Percentiles rank a stretch among this genome's conserved stretches.
phyloP scores from a whole-genome alignment of 2,888 invertebrate genomes.

The Phlogophora meticulosa region DNA sequence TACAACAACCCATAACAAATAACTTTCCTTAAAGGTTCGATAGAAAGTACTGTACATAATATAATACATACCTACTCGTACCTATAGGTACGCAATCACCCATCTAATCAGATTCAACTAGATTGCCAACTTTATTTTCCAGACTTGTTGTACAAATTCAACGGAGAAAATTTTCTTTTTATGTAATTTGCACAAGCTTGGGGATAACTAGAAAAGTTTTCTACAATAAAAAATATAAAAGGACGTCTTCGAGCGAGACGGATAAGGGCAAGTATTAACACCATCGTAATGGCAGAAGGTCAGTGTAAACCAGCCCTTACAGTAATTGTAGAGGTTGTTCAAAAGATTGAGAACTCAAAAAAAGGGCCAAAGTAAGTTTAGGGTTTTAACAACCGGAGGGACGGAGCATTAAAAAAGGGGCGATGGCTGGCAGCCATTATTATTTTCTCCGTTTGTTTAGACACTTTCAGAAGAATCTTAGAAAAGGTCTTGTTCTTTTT shows the following conservation, averaged over 20 bases:
- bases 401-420: constrained; percentile 11
- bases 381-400: neutral
- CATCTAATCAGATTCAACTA: constrained; percentile 41
- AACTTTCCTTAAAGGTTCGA: neutral
- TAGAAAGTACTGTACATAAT: constrained; percentile 9
- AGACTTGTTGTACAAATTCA: constrained; percentile 58
- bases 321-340: constrained; percentile 52
- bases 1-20: neutral
- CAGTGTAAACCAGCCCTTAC: constrained; percentile 33
- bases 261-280: constrained; percentile 59
- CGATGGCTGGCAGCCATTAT: neutral
- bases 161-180: constrained; percentile 48
- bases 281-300: constrained; percentile 35
- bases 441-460: neutral
- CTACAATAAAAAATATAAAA: constrained; percentile 52
- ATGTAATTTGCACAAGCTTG: constrained; percentile 60
- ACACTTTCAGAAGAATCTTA: constrained; percentile 3
- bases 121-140: constrained; percentile 56
- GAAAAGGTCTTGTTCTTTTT: neutral
- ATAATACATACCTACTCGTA: constrained; percentile 1
- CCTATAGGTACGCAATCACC: constrained; percentile 9
- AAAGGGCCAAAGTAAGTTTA: constrained; percentile 13
- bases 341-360: constrained; percentile 27
- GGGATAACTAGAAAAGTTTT: constrained; percentile 67
- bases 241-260: constrained; percentile 31